Percentiles rank a stretch among this genome's conserved stretches.
These are phyloP conservation scores for Plutella xylostella DNA, from an alignment of 2,888 invertebrate genomes.

Conservation along the genomic window DNA sequence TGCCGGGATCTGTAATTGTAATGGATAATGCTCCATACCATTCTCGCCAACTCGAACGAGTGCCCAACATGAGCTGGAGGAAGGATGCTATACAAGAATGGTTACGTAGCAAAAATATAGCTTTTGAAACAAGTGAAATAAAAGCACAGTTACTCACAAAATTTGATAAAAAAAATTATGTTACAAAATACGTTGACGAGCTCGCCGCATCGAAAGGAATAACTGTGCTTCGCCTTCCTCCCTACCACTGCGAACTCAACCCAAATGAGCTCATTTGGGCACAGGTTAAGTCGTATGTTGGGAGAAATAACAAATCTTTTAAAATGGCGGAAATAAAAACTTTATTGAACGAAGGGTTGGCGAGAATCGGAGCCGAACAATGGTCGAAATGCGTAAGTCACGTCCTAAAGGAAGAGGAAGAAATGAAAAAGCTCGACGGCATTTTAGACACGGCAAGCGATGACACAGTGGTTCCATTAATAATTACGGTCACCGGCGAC, in stretches of 20 bases:
- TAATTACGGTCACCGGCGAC: too few relatives aligned
- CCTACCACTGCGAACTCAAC: conserved; percentile 1
- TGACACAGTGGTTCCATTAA: background rate
- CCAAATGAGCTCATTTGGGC: conserved; percentile 7
- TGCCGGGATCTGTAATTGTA: too few relatives aligned
- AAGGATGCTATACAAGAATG: conserved; percentile 12
- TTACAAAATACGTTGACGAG: too few relatives aligned
- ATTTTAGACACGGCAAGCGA: background rate
- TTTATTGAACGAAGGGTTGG: background rate
- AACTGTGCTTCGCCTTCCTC: background rate
- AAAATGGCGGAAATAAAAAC: conserved; percentile 1
- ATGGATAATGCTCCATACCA: conserved; percentile 17
- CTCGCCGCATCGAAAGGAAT: background rate
- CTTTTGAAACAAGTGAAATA: background rate
- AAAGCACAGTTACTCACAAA: background rate
- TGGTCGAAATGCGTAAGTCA: background rate
- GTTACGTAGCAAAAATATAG: conserved; percentile 9
- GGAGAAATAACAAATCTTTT: conserved; percentile 1
- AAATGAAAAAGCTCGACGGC: background rate
- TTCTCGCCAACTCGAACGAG: conserved; percentile 8
- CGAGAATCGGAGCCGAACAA: background rate
- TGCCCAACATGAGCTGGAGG: conserved; percentile 14
- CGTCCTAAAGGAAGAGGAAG: background rate
- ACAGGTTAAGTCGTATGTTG: conserved; percentile 3
- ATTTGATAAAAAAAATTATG: too few relatives aligned